Percentiles rank a stretch among this genome's conserved stretches.
phyloP scores from a whole-genome alignment of 2,888 invertebrate species.

The Lasius platythorax region DNA sequence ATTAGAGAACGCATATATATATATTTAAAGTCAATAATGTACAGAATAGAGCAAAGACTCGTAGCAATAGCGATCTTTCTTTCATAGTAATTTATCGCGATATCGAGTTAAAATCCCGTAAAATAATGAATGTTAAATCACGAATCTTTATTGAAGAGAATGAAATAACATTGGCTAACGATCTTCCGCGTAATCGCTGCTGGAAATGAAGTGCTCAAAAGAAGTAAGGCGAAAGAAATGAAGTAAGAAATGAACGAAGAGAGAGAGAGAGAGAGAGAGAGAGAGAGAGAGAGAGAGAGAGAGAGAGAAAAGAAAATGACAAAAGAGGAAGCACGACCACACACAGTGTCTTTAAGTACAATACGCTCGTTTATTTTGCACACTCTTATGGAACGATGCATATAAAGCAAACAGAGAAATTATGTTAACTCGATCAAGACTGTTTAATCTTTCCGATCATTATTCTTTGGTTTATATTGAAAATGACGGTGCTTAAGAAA shows the following conservation, averaged over 20 bases:
- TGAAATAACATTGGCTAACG: slow-evolving; percentile 23
- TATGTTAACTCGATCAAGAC: background rate
- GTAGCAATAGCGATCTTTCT: background rate
- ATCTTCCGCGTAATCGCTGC: slow-evolving; percentile 15
- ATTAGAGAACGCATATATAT: background rate
- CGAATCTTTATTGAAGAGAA: slow-evolving; percentile 8
- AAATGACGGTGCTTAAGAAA: background rate
- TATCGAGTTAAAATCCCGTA: background rate
- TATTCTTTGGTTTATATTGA: background rate
- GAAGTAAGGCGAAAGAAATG: slow-evolving; percentile 16
- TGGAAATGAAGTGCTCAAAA: background rate
- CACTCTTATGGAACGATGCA: background rate
- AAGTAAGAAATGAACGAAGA: background rate
- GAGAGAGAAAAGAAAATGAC: background rate
- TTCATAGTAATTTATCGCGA: background rate
- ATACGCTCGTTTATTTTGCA: background rate
- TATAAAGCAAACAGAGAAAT: background rate
- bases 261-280: too few relatives aligned
- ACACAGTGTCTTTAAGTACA: background rate
- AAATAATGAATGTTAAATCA: slow-evolving; percentile 34
- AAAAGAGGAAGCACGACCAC: slow-evolving; percentile 10
- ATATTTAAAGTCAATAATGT: background rate
- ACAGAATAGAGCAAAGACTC: background rate
- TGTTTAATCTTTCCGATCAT: background rate
- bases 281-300: too few relatives aligned